These are phyloP conservation scores for Procambarus clarkii DNA, from an alignment of 1,140 invertebrate genomes.

Conservation along the genomic window DNA sequence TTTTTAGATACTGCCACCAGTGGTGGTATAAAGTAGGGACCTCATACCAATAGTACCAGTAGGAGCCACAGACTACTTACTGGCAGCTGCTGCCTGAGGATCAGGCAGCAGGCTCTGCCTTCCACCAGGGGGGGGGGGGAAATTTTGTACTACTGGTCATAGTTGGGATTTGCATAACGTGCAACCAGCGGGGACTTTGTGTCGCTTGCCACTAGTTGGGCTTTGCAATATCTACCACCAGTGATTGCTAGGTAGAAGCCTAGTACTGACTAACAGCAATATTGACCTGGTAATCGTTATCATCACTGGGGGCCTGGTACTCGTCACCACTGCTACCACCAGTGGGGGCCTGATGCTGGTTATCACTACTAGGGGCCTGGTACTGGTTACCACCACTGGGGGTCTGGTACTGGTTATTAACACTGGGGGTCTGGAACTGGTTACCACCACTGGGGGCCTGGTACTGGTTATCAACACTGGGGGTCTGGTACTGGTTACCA, in stretches of 20 bases:
- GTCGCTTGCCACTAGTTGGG: neutral
- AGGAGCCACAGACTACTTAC: too few relatives aligned
- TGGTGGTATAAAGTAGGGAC: too few relatives aligned
- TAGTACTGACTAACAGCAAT: neutral
- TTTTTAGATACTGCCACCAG: too few relatives aligned
- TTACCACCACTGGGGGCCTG: neutral
- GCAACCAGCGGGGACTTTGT: neutral
- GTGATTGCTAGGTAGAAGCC: neutral
- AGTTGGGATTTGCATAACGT: too few relatives aligned
- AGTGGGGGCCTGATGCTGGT: neutral
- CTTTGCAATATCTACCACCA: neutral
- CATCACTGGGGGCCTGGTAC: neutral
- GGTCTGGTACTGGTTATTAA: neutral
- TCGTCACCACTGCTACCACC: neutral
- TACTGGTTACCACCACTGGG: neutral
- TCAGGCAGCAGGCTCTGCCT: too few relatives aligned
- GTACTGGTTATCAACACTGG: neutral
- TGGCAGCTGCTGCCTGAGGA: too few relatives aligned
- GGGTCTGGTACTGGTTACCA: neutral
- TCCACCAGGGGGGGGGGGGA: too few relatives aligned
- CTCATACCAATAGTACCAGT: too few relatives aligned
- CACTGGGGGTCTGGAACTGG: neutral
- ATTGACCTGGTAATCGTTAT: neutral
- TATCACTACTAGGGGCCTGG: neutral
- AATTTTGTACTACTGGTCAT: too few relatives aligned